phyloP scores from a whole-genome alignment of 2,113 vertebrate genomes.

The Rhodinocichla rosea region DNA sequence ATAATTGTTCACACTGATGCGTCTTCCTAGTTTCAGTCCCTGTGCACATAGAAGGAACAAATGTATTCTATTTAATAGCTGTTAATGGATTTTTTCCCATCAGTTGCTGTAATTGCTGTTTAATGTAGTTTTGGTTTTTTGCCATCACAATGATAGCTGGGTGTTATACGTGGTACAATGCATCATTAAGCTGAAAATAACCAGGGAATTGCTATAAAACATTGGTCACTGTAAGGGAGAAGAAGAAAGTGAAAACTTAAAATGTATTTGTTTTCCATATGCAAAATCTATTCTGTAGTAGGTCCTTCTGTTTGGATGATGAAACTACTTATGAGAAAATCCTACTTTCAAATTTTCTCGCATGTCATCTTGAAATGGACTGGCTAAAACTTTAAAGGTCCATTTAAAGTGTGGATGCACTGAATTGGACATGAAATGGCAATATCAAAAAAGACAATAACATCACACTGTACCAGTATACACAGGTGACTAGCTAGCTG shows the following conservation, averaged over 20 bases:
- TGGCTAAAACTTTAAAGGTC: background rate
- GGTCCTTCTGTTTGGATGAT: background rate
- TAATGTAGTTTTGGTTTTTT: background rate
- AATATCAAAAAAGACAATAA: background rate
- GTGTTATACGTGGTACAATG: background rate
- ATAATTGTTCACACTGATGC: background rate
- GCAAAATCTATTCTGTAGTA: background rate
- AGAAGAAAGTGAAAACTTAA: background rate
- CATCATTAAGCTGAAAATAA: background rate
- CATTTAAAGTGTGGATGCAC: background rate
- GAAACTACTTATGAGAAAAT: background rate
- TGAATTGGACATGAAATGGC: background rate
- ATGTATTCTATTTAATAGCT: background rate
- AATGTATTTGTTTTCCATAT: background rate
- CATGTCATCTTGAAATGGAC: background rate
- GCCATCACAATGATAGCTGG: background rate
- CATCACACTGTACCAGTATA: accelerated
- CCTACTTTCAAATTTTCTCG: background rate
- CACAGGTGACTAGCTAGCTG: background rate
- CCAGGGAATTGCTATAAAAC: background rate
- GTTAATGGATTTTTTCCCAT: background rate
- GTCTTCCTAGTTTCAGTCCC: background rate
- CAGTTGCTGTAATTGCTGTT: background rate
- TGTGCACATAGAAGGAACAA: background rate
- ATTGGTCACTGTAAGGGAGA: background rate